Conservation (phyloP, 2,113 vertebrate species). For the Zosterops lateralis region DNA sequence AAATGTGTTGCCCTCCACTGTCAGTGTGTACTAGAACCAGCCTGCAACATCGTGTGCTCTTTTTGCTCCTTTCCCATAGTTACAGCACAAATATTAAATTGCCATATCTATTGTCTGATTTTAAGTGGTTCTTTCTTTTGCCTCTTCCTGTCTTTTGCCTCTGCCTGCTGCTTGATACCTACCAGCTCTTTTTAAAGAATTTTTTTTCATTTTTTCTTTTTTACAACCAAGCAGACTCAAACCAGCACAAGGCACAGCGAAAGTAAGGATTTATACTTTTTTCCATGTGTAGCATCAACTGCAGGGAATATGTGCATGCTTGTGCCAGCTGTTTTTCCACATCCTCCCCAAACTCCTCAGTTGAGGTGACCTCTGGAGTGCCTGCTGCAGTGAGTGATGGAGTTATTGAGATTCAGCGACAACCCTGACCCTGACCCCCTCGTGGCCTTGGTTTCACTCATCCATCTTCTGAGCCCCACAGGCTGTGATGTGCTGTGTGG, state of each 20-base stretch:
- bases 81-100: not conserved
- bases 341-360: slow-evolving; percentile 1
- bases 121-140: not conserved
- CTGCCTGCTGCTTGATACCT: not conserved
- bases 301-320: not conserved
- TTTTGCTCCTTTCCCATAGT: not conserved
- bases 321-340: slow-evolving; percentile 35
- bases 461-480: slow-evolving; percentile 78
- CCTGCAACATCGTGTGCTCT: not conserved
- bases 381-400: slow-evolving; percentile 74
- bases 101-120: not conserved
- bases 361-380: slow-evolving; percentile 71
- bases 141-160: not conserved
- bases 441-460: slow-evolving; percentile 70
- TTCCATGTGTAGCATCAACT: not conserved
- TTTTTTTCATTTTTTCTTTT: not conserved
- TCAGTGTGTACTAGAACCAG: not conserved
- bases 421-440: slow-evolving; percentile 76
- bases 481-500: slow-evolving; percentile 62
- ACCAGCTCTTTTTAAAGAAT: not conserved
- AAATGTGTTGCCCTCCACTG: not conserved
- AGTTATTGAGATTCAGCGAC: slow-evolving; percentile 82
- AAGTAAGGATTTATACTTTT: not conserved
- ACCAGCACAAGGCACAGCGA: not conserved
- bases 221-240: not conserved